These are phyloP conservation scores for Eupeodes luniger DNA, from an alignment of 2,888 invertebrate species.

Conservation along the genomic window DNA sequence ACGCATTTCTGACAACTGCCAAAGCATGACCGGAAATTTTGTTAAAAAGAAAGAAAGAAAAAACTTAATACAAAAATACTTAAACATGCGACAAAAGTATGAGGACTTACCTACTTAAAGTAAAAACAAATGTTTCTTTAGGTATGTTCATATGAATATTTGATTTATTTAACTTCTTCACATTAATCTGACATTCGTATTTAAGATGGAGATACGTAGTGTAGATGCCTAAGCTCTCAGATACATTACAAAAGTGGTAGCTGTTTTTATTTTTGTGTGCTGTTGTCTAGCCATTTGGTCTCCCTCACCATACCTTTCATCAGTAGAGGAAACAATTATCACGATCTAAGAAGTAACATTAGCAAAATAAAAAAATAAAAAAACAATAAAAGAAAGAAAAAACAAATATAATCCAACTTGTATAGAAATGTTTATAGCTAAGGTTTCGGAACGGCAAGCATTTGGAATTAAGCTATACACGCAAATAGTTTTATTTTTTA, in stretches of 20 bases:
- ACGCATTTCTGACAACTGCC: constrained; percentile 51
- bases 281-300: constrained; percentile 25
- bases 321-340: constrained; percentile 19
- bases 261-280: background rate
- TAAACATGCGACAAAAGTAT: constrained; percentile 7
- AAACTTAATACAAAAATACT: background rate
- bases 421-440: too few relatives aligned
- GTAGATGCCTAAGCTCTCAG: background rate
- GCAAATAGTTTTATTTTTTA: background rate
- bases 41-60: constrained; percentile 22
- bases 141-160: background rate
- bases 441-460: constrained; percentile 8
- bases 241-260: constrained; percentile 16
- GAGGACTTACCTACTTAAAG: background rate
- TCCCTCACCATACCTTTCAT: background rate
- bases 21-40: constrained; percentile 66
- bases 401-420: constrained; percentile 7
- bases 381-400: constrained; percentile 3
- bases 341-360: constrained; percentile 18
- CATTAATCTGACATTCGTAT: constrained; percentile 20
- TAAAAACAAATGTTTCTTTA: background rate
- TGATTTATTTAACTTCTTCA: constrained; percentile 30
- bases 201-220: background rate
- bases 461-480: constrained; percentile 15
- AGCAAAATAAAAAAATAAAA: constrained; percentile 1